Base-by-base conservation (phyloP, 2,113 vertebrate genomes). In the Pseudorhombus dupliciocellatus region DNA sequence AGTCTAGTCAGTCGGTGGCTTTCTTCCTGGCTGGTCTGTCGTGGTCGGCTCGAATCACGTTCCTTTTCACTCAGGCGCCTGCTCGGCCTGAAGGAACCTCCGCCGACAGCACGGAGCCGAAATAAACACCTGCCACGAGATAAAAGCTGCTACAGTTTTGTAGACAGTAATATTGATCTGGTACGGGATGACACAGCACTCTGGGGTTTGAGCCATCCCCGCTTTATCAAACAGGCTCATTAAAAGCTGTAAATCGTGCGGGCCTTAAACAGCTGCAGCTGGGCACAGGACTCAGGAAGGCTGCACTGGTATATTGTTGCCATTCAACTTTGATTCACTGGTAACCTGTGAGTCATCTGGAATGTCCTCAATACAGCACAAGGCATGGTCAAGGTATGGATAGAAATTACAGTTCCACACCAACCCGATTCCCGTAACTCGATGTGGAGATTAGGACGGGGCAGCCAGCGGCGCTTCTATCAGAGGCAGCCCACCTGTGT, bases 261-360 rank as follows among this genome's bases (percentile, higher is more conserved):
- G 26, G 53, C 25, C 22, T 73, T 73, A 58, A 48, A 71, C 52
- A 48, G 70, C 42, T 66, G 56, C 62, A 63, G 75, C 72, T 66
- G 20, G 21, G 40, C 16, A 21, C 60, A 30, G 22, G 28, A 44
- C 42, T 55, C 34, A 3, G 21, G 22, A 63, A n/a, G n/a, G n/a
- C n/a, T n/a, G n/a, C n/a, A n/a, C n/a, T n/a, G n/a, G n/a, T n/a
- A n/a, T n/a, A 24, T 46, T 8, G 14, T 9, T 31, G n/a, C 3
- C 34, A 25, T 22, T 54, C 46, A 28, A 22, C 40, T 20, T 28
- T 4, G 7, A 4, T 18, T 40, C 16, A 2, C 2, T 16, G 15
- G 34, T 37, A 24, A 30, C 54, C 24, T 31, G 46, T 11, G 9
- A 4, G 12, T 5, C 26, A n/a, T 21, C 52, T 61, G 46, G 30